Base-by-base conservation (phyloP, 2,113 vertebrate genomes). In the Mobula hypostoma region DNA sequence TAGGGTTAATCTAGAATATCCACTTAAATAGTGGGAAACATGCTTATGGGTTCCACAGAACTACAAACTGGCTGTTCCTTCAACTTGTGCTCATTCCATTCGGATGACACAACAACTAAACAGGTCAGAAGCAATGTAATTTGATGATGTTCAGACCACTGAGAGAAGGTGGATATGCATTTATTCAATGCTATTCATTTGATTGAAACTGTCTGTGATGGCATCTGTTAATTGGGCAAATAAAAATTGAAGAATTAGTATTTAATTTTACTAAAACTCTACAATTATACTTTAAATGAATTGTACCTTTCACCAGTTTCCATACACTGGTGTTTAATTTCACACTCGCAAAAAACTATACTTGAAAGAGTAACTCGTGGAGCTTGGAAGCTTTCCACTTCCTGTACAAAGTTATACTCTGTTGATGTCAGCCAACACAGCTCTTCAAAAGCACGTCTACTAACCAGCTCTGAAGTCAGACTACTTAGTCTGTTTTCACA, bases 391-490 rank as follows among this genome's bases (percentile, higher is more conserved):
- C 70, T 40, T 9, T 92, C 68, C 63, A 68, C 72, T 92, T 92
- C 66, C 66, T 92, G 66, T 72, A 21, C 6, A 19, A 92, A 92
- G 90, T 40, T 61, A 17, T 90, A 6, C 27, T 66, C 61, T 63
- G 87, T 11, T 48, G 29, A 88, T 88, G 68, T 72, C 32, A 92
- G 90, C 90, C 90, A 92, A 72, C 4, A 14, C 7, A 27, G 40
- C 32, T 92, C 90, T 66, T 19, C 19, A 29, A 40, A 66, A 72
- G 90, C 90, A 32, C 1, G 90, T 70, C 63, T 92, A 66, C 68
- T 72, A 92, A 72, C n/a, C 21, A 72, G 32, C 17, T 70, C 29
- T 92, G 90, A 70, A 72, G 90, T 92, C 90, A 72, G 68, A 40
- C 66, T 92, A 11, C 32, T 70, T 92, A 6, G 61, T 92, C 66